phyloP scores from a whole-genome alignment of 2,797 vertebrate species.

The Coregonus sp. region DNA sequence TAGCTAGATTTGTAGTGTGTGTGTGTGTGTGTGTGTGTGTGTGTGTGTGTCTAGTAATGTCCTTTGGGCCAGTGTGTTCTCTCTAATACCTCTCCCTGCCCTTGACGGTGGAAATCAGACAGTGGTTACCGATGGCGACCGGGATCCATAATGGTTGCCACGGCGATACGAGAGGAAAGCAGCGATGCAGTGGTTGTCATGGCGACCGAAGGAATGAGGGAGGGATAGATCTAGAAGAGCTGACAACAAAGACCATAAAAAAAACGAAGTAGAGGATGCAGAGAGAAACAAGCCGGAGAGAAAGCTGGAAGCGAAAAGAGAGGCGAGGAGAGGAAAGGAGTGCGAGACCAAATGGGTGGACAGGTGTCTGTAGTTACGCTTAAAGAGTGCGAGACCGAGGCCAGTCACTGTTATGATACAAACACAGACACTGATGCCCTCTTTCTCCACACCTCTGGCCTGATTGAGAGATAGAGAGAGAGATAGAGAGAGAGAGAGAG shows the following conservation, averaged over 20 bases:
- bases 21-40: constrained; percentile 8
- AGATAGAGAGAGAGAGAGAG: not conserved
- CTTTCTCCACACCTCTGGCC: not conserved
- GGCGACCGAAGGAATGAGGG: constrained; percentile 51
- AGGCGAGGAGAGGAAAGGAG: not conserved
- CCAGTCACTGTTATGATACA: not conserved
- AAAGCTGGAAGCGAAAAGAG: constrained; percentile 14
- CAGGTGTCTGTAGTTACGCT: not conserved
- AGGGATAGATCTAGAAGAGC: constrained; percentile 35
- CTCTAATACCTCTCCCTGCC: constrained; percentile 66
- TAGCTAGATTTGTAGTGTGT: constrained; percentile 16
- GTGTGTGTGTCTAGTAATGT: constrained; percentile 13
- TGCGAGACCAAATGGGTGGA: not conserved
- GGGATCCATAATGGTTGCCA: constrained; percentile 68
- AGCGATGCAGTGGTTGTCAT: constrained; percentile 67
- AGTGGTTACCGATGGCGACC: constrained; percentile 71
- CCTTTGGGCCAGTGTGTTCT: constrained; percentile 54
- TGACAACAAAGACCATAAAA: constrained; percentile 22
- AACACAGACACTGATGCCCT: not conserved
- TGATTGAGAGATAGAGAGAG: not conserved
- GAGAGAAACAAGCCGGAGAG: not conserved
- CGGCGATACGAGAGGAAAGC: constrained; percentile 54
- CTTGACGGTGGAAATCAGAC: constrained; percentile 74
- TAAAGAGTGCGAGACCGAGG: constrained; percentile 2
- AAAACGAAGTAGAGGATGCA: constrained; percentile 19